These are phyloP conservation scores for Chydorus sphaericus DNA, from an alignment of 2,888 invertebrate species.

Conservation along the genomic window DNA sequence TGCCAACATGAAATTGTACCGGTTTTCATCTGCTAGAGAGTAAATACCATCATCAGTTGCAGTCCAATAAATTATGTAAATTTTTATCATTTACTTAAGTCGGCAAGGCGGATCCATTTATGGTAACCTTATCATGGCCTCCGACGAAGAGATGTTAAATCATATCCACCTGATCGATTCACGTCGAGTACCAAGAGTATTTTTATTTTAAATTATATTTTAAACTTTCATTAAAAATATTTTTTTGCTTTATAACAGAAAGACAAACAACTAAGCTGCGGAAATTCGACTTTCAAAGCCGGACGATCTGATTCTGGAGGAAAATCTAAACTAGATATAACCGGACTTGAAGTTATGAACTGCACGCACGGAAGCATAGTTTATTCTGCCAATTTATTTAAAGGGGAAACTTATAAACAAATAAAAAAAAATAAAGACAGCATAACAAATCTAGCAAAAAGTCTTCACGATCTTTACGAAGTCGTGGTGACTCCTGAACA, in stretches of 20 bases:
- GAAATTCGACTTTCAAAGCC: not conserved
- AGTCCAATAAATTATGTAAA: not conserved
- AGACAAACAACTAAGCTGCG: too few relatives aligned
- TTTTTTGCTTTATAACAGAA: too few relatives aligned
- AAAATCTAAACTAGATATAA: not conserved
- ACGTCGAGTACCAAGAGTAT: not conserved
- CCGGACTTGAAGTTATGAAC: not conserved
- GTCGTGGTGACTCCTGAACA: not conserved
- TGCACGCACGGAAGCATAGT: not conserved
- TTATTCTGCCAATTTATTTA: not conserved
- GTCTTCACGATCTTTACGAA: not conserved
- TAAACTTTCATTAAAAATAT: too few relatives aligned
- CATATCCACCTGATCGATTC: not conserved
- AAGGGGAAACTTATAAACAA: not conserved
- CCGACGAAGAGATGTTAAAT: not conserved
- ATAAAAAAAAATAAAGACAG: not conserved
- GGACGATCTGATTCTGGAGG: not conserved
- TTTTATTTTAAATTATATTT: too few relatives aligned
- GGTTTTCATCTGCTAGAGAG: not conserved
- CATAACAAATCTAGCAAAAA: not conserved
- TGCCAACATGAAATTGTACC: not conserved
- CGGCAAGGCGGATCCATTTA: not conserved
- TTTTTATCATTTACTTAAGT: too few relatives aligned
- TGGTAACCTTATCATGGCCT: not conserved
- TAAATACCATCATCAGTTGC: not conserved